Base-by-base conservation (phyloP, 2,113 vertebrate species). In the Scartelaos histophorus region DNA sequence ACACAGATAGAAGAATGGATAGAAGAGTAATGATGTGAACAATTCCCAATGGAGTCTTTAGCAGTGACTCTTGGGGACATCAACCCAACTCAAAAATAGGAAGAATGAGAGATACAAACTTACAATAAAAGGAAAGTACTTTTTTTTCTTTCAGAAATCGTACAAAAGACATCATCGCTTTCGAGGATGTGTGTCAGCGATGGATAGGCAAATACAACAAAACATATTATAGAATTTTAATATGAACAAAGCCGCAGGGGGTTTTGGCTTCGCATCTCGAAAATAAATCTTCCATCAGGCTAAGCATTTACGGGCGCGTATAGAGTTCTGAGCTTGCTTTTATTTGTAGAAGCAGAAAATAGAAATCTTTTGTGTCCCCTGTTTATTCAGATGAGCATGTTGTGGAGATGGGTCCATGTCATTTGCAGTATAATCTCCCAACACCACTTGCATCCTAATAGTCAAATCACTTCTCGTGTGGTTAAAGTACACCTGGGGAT, bases 11-110 rank as follows among this genome's bases (percentile, higher is more conserved):
- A 75, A 67, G 65, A 85, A 25, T 74, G 67, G 79, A 34, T 38
- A 90, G 88, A 86, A 88, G 76, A 85, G 83, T 86, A 91, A 87
- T 91, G 85, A 88, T 62, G 3, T 62, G n/a, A n/a, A 49, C 24
- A 76, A 88, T 82, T 82, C 91, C 90, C 69, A 76, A 53, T n/a
- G 85, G 87, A 88, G 76, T 79, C 75, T 89, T 87, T 84, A 85
- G 80, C 83, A 67, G 84, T 35, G 72, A 72, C 83, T 87, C 85
- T 83, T 58, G 75, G 82, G 86, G 67, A 62, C 3, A 34, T 24
- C 34, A n/a, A 35, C 5, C 57, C 58, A 75, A 35, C 3, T 71
- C 13, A n/a, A 7, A 51, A 12, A 70, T n/a, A 47, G 64, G 13
- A 25, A 56, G 46, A 57, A 65, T 16, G 49, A 62, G 25, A 10